Evolutionary conservation across 2,797 vertebrate species (phyloP), one percentile per base, ranked within the genome.

Genomic region (Naso thynnoides): DNA sequence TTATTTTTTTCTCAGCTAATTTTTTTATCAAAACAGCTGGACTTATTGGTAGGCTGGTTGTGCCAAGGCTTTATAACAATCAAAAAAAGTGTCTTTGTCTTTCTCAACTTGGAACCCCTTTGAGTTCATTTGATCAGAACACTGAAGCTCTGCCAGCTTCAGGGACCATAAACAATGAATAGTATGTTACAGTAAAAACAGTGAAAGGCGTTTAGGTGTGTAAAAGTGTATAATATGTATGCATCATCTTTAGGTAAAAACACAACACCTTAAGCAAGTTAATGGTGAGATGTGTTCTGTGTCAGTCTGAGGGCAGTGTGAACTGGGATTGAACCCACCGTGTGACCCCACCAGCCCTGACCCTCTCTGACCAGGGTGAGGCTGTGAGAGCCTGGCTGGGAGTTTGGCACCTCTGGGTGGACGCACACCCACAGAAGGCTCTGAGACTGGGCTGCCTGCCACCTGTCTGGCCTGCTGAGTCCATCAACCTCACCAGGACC

Each of bases 361-460:
- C 33, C 33, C 71, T 64, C 75, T 71, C 87, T 74, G 84, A 77
- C 75, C 16, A 64, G 86, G 86, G 88, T 81, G 88, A 90, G 78
- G 86, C 81, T 88, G 90, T 91, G 88, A 83, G 89, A 90, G 90
- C 67, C 73, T 39, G 75, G 81, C 82, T 80, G 82, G 69, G 80
- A 89, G 87, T 93, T 93, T 92, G 84, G 88, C 94, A 93, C 94
- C 93, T 94, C 88, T 66, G 66, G 87, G 79, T 82, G 82, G 79
- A 86, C 66, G 56, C 81, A 85, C 90, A 88, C 86, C 91, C 91
- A 90, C 88, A 78, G 82, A 71, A 86, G 85, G 80, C 88, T 86
- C 83, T 63, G 78, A 79, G 74, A 70, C 81, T 73, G 80, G 89
- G 87, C 88, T 66, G 73, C 78, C 82, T 88, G 90, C 88, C 94